Base-by-base conservation (phyloP, 2,888 invertebrate species). In the Drosophila recens region DNA sequence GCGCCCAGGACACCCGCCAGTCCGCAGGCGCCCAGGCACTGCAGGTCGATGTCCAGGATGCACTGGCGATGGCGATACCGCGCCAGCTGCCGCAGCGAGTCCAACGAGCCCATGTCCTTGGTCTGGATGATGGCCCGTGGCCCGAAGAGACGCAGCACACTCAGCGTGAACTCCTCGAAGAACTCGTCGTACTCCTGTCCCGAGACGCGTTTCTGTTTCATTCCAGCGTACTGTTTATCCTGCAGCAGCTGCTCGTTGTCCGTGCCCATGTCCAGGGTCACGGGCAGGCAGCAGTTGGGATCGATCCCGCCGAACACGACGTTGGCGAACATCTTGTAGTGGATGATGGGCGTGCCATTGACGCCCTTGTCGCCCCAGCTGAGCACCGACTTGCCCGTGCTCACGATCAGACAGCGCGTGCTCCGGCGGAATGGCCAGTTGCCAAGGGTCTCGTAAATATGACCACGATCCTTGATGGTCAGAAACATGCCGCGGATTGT, bases 211-310 rank as follows among this genome's bases (percentile, higher is more conserved):
- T 2, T 52, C 17, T 77, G 49, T 4, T 8, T 54, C 4, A 89
- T 0, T 0, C 86, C 86, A 15, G 58, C 5, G 23, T 90, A 87
- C 0, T 6, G 0, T 0, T 13, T 2, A 40, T 74, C 59, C 0
- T 49, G 2, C 0, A 62, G 17, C 13, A 85, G 20, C 0, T 17
- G 0, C 6, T 66, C 62, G 10, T 89, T 90, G 23, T 87, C 43
- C 1, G 85, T 89, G 49, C 86, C 86, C 11, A 75, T 66, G 36
- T 87, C 86, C 17, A 87, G 30, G 23, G 75, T 20, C 1, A 90
- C 13, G 1, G 82, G 66, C 36, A 90, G 2, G 0, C 73, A 79
- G 11, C 11, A 30, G 2, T 66, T 15, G 5, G 86, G 86, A 64
- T 72, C 36, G 0, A 87, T 59, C 13, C 90, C 74, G 3, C 75